Conservation (phyloP, 2,113 vertebrate genomes). For the Trematomus loennbergii region DNA sequence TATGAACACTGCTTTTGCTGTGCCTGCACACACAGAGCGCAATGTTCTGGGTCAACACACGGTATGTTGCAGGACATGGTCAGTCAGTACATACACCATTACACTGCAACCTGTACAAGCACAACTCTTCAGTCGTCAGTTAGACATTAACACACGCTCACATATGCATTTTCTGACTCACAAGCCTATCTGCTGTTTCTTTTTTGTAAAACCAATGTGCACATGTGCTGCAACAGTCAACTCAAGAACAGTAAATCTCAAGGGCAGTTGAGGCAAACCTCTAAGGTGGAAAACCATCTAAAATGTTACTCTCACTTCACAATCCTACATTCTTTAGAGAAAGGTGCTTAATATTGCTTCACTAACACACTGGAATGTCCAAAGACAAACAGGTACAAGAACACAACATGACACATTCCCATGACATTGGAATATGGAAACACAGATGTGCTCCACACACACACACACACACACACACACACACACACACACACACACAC, state of each 20-base stretch:
- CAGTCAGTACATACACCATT: slow-evolving; percentile 51
- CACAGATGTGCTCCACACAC: slow-evolving; percentile 38
- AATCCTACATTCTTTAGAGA: neutral
- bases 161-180: neutral
- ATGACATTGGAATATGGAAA: slow-evolving; percentile 42
- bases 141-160: slow-evolving; percentile 5
- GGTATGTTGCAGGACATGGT: slow-evolving; percentile 20
- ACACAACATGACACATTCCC: slow-evolving; percentile 38
- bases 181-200: neutral
- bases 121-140: slow-evolving; percentile 39
- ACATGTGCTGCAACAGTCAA: slow-evolving; percentile 37
- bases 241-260: slow-evolving; percentile 33
- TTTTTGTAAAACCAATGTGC: slow-evolving; percentile 6
- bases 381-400: slow-evolving; percentile 24
- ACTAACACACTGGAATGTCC: slow-evolving; percentile 15
- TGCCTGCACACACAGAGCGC: slow-evolving; percentile 10
- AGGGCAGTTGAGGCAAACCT: slow-evolving; percentile 20
- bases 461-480: neutral
- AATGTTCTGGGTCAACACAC: slow-evolving; percentile 51
- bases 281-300: slow-evolving; percentile 2
- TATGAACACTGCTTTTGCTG: slow-evolving; percentile 20
- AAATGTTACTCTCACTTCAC: slow-evolving; percentile 9
- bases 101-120: slow-evolving; percentile 40
- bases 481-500: slow-evolving; percentile 28
- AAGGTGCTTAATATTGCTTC: slow-evolving; percentile 12